Conservation (phyloP, 2,888 invertebrate genomes). For the Drosophila infuscata region DNA sequence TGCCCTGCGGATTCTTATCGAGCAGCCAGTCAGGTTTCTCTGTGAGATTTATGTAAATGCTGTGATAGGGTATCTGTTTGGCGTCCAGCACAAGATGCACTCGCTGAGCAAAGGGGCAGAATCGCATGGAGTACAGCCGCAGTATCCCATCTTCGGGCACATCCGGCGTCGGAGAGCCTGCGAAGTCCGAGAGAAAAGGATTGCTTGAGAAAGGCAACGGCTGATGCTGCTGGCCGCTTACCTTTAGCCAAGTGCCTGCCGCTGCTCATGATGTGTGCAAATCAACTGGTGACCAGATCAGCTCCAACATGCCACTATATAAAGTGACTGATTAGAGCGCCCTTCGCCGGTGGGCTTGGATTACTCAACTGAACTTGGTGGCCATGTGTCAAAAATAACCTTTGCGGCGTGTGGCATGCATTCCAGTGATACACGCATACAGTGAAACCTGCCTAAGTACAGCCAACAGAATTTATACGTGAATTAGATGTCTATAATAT, state of each 20-base stretch:
- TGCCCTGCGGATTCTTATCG: constrained; percentile 88
- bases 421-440: constrained; percentile 2
- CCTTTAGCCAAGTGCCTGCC: constrained; percentile 75
- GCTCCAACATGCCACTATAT: constrained; percentile 27
- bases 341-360: constrained; percentile 48
- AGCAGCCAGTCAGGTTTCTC: constrained; percentile 93
- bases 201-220: background rate
- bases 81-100: constrained; percentile 91
- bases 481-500: background rate
- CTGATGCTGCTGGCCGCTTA: constrained; percentile 21
- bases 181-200: background rate
- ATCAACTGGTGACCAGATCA: constrained; percentile 39
- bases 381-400: constrained; percentile 38
- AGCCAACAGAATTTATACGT: background rate
- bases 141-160: constrained; percentile 88
- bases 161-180: constrained; percentile 89
- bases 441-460: constrained; percentile 10
- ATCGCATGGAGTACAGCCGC: constrained; percentile 93
- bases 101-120: constrained; percentile 93
- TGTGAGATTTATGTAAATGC: constrained; percentile 90
- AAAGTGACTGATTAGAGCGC: constrained; percentile 13
- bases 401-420: constrained; percentile 33
- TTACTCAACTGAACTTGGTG: constrained; percentile 64
- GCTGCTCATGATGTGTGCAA: constrained; percentile 66
- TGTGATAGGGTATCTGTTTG: constrained; percentile 92